phyloP scores from a whole-genome alignment of 2,888 invertebrate genomes.

The Mamestra brassicae region DNA sequence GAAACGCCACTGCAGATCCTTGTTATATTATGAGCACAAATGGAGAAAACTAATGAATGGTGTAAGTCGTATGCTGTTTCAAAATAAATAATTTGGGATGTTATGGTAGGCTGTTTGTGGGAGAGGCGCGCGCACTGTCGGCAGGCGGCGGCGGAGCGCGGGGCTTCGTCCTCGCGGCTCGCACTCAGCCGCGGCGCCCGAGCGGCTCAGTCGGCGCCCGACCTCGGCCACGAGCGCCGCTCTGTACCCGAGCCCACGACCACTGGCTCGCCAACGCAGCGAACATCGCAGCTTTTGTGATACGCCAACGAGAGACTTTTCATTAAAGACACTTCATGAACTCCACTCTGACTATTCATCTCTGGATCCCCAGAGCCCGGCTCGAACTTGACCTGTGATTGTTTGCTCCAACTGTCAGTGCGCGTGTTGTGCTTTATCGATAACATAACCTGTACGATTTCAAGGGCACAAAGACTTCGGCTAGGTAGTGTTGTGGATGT shows the following conservation, averaged over 20 bases:
- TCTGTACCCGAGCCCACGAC: constrained; percentile 73
- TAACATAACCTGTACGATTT: constrained; percentile 90
- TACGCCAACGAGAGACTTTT: constrained; percentile 69
- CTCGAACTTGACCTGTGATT: constrained; percentile 88
- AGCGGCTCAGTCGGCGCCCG: constrained; percentile 84
- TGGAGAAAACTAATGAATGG: constrained; percentile 28
- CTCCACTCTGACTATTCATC: constrained; percentile 71
- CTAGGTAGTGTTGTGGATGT: constrained; percentile 82
- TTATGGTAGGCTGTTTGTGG: constrained; percentile 69
- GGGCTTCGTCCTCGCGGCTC: constrained; percentile 78
- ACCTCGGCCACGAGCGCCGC: constrained; percentile 76
- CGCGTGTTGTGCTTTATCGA: constrained; percentile 90
- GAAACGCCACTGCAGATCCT: neutral
- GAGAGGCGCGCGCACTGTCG: constrained; percentile 87
- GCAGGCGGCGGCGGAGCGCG: constrained; percentile 77
- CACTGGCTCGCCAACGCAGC: constrained; percentile 78
- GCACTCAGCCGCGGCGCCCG: constrained; percentile 79
- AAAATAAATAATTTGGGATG: constrained; percentile 76
- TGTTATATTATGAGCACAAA: constrained; percentile 3
- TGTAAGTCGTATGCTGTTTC: constrained; percentile 65
- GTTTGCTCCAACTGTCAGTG: constrained; percentile 89
- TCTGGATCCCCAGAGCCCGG: constrained; percentile 76
- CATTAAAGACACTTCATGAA: constrained; percentile 70
- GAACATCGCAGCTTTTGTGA: constrained; percentile 77
- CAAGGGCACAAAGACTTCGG: constrained; percentile 85